phyloP scores from a whole-genome alignment of 2,888 invertebrate species.

The Spatulosminthurus flaviceps region DNA sequence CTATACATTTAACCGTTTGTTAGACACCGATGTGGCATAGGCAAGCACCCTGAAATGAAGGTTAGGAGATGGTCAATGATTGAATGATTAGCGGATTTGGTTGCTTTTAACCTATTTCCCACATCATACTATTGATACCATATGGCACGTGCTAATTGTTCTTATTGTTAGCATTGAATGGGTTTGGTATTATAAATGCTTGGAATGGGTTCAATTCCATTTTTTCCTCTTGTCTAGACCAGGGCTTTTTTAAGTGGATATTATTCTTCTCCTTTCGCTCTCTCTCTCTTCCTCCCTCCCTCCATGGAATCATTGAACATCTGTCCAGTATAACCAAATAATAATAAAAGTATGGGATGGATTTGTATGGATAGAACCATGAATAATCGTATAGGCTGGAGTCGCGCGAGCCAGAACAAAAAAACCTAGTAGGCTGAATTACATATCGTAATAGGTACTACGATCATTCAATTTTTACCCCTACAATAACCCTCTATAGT shows the following conservation, averaged over 20 bases:
- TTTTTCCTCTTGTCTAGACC: conserved; percentile 32
- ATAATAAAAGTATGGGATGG: conserved; percentile 43
- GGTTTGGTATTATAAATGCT: not conserved
- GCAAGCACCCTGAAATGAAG: not conserved
- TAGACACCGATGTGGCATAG: not conserved
- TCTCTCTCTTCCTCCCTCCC: conserved; percentile 20
- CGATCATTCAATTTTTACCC: too few species aligned
- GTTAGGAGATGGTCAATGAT: conserved; percentile 49
- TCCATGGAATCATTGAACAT: conserved; percentile 58
- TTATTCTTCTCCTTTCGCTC: conserved; percentile 41
- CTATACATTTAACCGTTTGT: not conserved
- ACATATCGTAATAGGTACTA: not conserved
- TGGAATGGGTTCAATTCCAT: conserved; percentile 30
- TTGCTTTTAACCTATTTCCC: conserved; percentile 53
- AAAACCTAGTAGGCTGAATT: not conserved
- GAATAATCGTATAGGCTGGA: conserved; percentile 46
- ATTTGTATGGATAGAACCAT: conserved; percentile 41
- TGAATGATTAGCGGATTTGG: conserved; percentile 62
- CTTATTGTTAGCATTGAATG: conserved; percentile 57
- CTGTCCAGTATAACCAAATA: conserved; percentile 53
- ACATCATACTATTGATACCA: conserved; percentile 58
- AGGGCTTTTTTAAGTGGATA: conserved; percentile 57
- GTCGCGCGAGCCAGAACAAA: conserved; percentile 9
- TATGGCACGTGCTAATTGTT: conserved; percentile 64
- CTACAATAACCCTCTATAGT: too few species aligned